Percentiles rank a stretch among this genome's conserved stretches.
These are phyloP conservation scores for Achatina immaculata DNA, from an alignment of 1,140 invertebrate species.

Conservation along the genomic window DNA sequence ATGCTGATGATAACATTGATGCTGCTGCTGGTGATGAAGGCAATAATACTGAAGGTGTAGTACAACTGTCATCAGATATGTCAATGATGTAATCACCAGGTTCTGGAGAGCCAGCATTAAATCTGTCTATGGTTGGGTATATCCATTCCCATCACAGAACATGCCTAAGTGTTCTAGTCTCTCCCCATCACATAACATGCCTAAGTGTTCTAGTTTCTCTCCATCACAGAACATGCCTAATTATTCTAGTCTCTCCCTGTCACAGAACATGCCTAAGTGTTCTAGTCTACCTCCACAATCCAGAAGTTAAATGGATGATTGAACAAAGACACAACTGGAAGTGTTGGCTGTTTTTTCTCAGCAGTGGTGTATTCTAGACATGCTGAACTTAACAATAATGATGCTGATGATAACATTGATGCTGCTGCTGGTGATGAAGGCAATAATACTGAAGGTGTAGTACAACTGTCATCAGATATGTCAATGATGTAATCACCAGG, in stretches of 20 bases:
- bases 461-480: background rate
- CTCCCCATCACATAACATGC: no score
- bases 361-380: background rate
- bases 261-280: background rate
- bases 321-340: slow-evolving; percentile 22
- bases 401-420: background rate
- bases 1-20: background rate
- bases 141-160: no score
- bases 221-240: no score
- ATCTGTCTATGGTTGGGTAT: no score
- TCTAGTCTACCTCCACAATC: slow-evolving; percentile 12
- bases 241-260: no score
- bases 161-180: no score
- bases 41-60: background rate
- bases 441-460: background rate
- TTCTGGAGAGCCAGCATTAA: no score
- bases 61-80: background rate
- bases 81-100: slow-evolving; percentile 24
- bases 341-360: background rate
- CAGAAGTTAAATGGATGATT: slow-evolving; percentile 21
- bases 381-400: background rate
- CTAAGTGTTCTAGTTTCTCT: no score
- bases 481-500: slow-evolving; percentile 26
- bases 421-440: background rate
- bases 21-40: background rate